Conservation (phyloP, 2,888 invertebrate species). For the Macropis europaea region DNA sequence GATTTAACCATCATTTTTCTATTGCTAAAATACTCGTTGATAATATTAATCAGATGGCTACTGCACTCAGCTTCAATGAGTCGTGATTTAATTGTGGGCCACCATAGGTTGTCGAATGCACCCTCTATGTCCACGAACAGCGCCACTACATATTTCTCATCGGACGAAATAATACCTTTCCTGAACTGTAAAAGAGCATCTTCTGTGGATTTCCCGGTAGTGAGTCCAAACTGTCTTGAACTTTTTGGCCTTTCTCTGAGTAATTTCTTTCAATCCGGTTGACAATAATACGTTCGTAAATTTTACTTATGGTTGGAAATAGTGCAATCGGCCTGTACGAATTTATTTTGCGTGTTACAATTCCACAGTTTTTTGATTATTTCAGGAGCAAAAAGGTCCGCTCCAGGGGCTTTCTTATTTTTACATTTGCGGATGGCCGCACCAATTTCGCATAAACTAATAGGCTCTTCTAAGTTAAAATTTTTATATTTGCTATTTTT, state of each 20-base stretch:
- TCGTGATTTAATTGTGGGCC: background rate
- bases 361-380: background rate
- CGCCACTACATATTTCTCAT: background rate
- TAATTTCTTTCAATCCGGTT: background rate
- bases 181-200: background rate
- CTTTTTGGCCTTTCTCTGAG: background rate
- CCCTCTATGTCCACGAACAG: constrained; percentile 3
- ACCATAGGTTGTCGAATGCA: constrained; percentile 21
- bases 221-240: constrained; percentile 2
- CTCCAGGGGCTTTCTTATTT: constrained; percentile 2
- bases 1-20: background rate
- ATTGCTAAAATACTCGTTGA: background rate
- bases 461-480: background rate
- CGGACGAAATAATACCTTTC: background rate
- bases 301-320: background rate
- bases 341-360: background rate
- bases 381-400: background rate
- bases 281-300: constrained; percentile 3
- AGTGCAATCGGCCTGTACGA: constrained; percentile 19
- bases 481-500: background rate
- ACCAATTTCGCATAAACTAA: background rate
- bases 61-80: background rate
- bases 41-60: background rate
- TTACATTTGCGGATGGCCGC: background rate
- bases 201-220: background rate